Evolutionary conservation across 2,113 vertebrate species (phyloP), one percentile per base, ranked within the genome.

Genomic region (Andinoacara biseriatus): DNA sequence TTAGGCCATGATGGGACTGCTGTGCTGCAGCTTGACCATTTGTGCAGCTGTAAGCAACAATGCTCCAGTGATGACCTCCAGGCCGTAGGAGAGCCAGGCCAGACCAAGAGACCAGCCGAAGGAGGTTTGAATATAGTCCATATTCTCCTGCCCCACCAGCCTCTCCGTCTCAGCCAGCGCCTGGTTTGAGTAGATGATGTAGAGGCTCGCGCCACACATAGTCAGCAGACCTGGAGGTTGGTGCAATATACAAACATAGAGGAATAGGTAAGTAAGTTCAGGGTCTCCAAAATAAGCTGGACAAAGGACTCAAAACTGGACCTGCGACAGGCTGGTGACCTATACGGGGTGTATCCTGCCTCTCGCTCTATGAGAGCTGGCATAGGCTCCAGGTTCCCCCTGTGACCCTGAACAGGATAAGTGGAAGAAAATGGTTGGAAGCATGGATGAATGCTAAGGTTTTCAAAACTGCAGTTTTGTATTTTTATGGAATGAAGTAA

Each of bases 81-180:
- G 75, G 80, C 88, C 24, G 3, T 93, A 96, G 79, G 96, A 96
- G 57, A 96, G 93, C 94, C 96, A 96, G 77, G 95, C 95, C 86
- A 96, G 83, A 22, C 81, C 93, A 74, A 94, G 56, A 17, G 95
- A 96, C 95, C 95, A 95, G 90, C 95, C 94, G 2, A 95, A 96
- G 62, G 95, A 90, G 57, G 91, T 86, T 43, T 8, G 59, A 17
- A 95, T 49, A 2, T 80, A 78, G 52, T 86, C 78, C 40, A 95
- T 49, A 7, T 62, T 84, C 81, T 91, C 86, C 0, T 7, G 14
- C 1, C 95, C 94, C 2, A 90, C 84, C 82, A 82, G 83, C 46
- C 63, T 81, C 81, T 95, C 89, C 0, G 90, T 90, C 85, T 96
- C 95, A 0, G 62, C 58, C 24, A 95, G 90, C 4, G 96, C 96